A percentile compares a stretch with the other conserved stretches of the same genome.
Conservation (phyloP, 2,113 vertebrate genomes). For the Dipodomys ordii region DNA sequence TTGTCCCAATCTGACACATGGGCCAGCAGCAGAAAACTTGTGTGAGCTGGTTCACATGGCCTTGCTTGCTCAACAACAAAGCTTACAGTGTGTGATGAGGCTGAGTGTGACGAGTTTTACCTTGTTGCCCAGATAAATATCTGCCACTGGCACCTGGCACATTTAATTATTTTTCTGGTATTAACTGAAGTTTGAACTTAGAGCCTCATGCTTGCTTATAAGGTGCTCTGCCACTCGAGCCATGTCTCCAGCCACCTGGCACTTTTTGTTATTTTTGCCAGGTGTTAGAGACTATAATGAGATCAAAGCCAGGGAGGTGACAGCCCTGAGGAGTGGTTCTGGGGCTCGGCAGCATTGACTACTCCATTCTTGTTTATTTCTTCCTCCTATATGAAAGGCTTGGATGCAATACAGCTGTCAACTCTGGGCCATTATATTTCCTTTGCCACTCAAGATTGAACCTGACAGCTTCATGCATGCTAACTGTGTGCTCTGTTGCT, state of each 20-base stretch:
- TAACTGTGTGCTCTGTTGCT: too few relatives aligned
- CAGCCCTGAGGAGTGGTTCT: not conserved
- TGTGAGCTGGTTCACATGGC: not conserved
- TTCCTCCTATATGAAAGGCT: not conserved
- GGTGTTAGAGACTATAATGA: not conserved
- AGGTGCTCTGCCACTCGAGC: too few relatives aligned
- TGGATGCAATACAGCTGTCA: not conserved
- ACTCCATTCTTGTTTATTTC: not conserved
- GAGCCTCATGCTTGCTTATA: too few relatives aligned
- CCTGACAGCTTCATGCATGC: too few relatives aligned
- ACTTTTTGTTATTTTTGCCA: not conserved
- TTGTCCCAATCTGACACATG: not conserved
- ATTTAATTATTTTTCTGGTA: too few relatives aligned
- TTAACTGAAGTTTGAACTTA: too few relatives aligned
- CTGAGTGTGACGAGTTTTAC: not conserved
- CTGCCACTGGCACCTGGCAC: not conserved
- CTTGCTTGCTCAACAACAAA: not conserved
- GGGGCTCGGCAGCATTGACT: not conserved
- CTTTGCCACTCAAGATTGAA: too few relatives aligned
- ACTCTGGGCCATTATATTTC: too few relatives aligned
- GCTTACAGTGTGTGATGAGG: rapidly evolving
- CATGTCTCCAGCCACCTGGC: not conserved
- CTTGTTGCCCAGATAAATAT: not conserved
- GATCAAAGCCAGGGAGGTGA: not conserved
- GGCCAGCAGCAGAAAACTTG: not conserved